phyloP scores from a whole-genome alignment of 92 coral and sea anemone genomes.

The Plumapathes pennacea region DNA sequence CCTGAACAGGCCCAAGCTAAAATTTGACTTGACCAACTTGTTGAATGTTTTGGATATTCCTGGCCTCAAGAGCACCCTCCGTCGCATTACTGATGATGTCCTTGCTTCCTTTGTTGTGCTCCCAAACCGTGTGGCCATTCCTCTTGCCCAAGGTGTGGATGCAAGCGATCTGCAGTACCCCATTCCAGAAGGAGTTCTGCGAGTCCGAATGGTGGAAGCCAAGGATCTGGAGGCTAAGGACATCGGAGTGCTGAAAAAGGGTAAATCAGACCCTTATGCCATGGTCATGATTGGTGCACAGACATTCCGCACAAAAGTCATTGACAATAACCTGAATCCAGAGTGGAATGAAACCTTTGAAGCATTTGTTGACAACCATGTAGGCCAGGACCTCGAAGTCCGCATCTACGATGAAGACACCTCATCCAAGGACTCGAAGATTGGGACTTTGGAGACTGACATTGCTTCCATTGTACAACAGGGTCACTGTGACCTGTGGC shows the following conservation, averaged over 20 bases:
- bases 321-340: slow-evolving; percentile 71
- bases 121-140: slow-evolving; percentile 90
- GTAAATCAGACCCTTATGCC: slow-evolving; percentile 91
- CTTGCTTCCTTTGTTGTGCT: slow-evolving; percentile 86
- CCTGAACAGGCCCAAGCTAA: slow-evolving; percentile 88
- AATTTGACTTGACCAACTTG: slow-evolving; percentile 85
- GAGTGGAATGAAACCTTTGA: slow-evolving; percentile 92
- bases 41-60: slow-evolving; percentile 93
- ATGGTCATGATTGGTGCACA: slow-evolving; percentile 86
- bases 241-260: slow-evolving; percentile 76
- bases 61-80: slow-evolving; percentile 90
- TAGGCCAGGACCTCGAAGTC: slow-evolving; percentile 76
- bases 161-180: slow-evolving; percentile 96
- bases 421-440: slow-evolving; percentile 74
- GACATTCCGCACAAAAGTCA: slow-evolving; percentile 77
- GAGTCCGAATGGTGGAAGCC: slow-evolving; percentile 84
- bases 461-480: slow-evolving; percentile 78
- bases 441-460: slow-evolving; percentile 72
- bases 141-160: slow-evolving; percentile 88
- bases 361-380: slow-evolving; percentile 88
- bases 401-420: slow-evolving; percentile 86
- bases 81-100: slow-evolving; percentile 85
- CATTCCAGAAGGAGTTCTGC: slow-evolving; percentile 91
- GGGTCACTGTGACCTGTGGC: slow-evolving; percentile 83
- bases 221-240: slow-evolving; percentile 76